These are phyloP conservation scores for Eupeodes latifasciatus DNA, from an alignment of 2,888 invertebrate species.

Conservation along the genomic window DNA sequence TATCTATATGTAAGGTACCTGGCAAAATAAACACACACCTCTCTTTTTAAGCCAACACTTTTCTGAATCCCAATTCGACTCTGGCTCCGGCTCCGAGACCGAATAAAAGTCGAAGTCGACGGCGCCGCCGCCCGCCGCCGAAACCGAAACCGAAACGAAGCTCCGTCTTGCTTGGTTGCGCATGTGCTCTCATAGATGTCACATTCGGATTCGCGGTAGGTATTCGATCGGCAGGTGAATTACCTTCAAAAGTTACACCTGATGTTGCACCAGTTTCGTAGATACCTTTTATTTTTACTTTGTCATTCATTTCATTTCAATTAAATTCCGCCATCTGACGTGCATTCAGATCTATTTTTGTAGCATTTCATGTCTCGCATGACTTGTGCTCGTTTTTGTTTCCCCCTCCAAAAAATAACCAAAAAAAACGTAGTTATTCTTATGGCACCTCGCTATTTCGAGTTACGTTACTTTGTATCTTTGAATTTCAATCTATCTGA, in stretches of 20 bases:
- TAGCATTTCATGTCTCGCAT: conserved; percentile 43
- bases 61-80: conserved; percentile 1
- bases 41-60: conserved; percentile 36
- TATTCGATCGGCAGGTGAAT: conserved; percentile 65
- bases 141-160: not conserved
- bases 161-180: conserved; percentile 66
- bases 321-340: conserved; percentile 68
- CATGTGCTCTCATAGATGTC: conserved; percentile 67
- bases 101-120: not conserved
- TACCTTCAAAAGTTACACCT: conserved; percentile 72
- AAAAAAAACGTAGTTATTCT: conserved; percentile 1
- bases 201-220: conserved; percentile 13
- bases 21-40: conserved; percentile 38
- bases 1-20: not conserved
- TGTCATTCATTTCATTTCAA: conserved; percentile 51
- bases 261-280: conserved; percentile 66
- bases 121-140: not conserved
- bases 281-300: not conserved
- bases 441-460: conserved; percentile 36
- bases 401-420: not conserved
- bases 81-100: not conserved
- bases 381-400: conserved; percentile 37
- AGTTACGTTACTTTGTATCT: conserved; percentile 18
- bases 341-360: conserved; percentile 21
- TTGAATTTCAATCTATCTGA: conserved; percentile 21